Conservation (phyloP, 2,797 vertebrate species). For the Oreochromis mossambicus region DNA sequence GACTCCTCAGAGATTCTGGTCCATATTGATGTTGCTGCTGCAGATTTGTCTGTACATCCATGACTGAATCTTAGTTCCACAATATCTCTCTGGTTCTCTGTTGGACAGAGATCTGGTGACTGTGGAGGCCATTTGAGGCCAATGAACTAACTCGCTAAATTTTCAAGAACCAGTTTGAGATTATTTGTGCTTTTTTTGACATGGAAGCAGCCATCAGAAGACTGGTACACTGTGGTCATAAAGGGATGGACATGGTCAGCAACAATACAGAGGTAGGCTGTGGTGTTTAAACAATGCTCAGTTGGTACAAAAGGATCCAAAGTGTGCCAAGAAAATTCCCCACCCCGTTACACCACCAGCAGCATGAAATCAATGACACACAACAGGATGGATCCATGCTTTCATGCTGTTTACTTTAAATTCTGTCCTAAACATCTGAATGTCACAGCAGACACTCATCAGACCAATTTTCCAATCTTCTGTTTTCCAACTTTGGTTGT, state of each 20-base stretch:
- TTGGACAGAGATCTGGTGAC: not conserved
- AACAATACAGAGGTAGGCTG: not conserved
- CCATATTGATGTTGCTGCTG: not conserved
- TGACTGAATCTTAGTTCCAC: not conserved
- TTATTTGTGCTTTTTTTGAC: not conserved
- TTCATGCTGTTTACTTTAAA: not conserved
- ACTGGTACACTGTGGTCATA: not conserved
- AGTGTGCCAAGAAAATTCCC: not conserved
- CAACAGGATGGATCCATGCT: not conserved
- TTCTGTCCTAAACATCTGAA: not conserved
- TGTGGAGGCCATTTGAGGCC: not conserved
- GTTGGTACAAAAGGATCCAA: not conserved
- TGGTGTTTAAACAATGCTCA: not conserved
- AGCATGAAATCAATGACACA: not conserved
- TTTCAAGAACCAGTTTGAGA: not conserved
- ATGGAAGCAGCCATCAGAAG: not conserved
- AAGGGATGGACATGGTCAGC: not conserved
- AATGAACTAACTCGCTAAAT: not conserved
- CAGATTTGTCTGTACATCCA: not conserved
- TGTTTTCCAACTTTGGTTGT: not conserved
- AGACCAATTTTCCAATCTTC: not conserved
- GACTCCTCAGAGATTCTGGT: not conserved
- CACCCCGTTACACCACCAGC: not conserved
- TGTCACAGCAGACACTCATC: not conserved
- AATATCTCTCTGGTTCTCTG: not conserved